Evolutionary conservation across 1,140 invertebrate species (phyloP), one percentile per base, ranked within the genome.

Genomic region (Paramacrobiotus metropolitanus): DNA sequence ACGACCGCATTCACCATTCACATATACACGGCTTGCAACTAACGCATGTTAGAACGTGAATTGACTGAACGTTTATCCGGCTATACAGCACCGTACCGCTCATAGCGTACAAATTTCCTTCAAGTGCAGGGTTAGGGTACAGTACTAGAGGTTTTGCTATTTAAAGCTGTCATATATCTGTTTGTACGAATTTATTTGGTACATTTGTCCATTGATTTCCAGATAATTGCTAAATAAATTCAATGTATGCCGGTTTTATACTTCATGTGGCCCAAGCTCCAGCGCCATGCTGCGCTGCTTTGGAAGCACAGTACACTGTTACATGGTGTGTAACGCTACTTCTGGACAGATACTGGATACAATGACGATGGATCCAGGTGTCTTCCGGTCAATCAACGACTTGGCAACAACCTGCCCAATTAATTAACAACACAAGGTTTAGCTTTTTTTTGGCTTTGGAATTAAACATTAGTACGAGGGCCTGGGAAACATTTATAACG

Each of bases 241-340:
- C 9, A 18, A 4, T 24, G 48, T 9, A 24, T 28, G 48, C 9
- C 15, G 9, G 24, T 4, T 9, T 4, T 28, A 9, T 18, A 55
- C 70, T 18, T 69, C 67, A 31, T 71, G 63, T 1, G 68, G 65
- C 2, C 68, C 74, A 59, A 75, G 65, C 62, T 74, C 73, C 15
- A 70, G 55, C 2, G 74, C 70, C 34, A 76, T 63, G 31, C 67
- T 71, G 29, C 1, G 71, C 73, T 1, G 73, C 73, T 65, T 74
- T 76, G 0, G 68, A 66, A 62, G 68, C 68, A 40, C 68, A 69
- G 62, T 74, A 76, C 34, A 66, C 69, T 24, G 68, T 63, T 1
- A 67, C 65, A 0, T 64, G n/a, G n/a, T 64, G 29, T 9, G 4
- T 4, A 9, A 4, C 48, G 9, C 48, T 4, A 24, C 21, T 4